Evolutionary conservation across 1,140 invertebrate species (phyloP).

Genomic region (Heliconius hewitsoni): DNA sequence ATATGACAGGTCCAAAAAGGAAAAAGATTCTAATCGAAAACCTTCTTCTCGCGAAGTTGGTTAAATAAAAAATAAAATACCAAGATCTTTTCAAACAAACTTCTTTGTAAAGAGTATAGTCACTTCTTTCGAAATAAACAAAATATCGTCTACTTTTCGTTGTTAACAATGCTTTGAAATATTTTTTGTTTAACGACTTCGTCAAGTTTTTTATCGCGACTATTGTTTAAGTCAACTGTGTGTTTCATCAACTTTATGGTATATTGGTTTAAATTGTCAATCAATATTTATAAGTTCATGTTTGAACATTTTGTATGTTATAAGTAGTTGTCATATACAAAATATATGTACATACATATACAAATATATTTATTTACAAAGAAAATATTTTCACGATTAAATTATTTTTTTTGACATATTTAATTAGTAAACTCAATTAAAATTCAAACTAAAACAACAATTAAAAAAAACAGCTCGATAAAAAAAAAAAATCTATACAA

Average conservation of each 20-base stretch:
- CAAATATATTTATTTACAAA: too few species aligned
- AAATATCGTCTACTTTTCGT: slow-evolving; percentile 34
- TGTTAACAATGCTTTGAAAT: slow-evolving; percentile 33
- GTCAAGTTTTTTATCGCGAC: slow-evolving; percentile 13
- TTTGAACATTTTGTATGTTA: too few species aligned
- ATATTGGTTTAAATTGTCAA: too few species aligned
- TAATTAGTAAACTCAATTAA: too few species aligned
- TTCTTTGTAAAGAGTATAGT: slow-evolving; percentile 8
- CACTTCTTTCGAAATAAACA: slow-evolving; percentile 23
- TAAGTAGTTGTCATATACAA: too few species aligned
- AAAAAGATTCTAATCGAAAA: background rate
- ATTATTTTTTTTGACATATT: too few species aligned
- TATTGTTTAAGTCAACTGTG: background rate
- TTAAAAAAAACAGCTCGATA: too few species aligned
- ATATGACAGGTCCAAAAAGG: background rate
- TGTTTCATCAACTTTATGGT: background rate
- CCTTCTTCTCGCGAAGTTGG: background rate
- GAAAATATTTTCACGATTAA: too few species aligned
- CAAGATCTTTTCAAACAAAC: background rate
- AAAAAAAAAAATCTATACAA: too few species aligned
- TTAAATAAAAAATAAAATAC: background rate
- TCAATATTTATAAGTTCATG: too few species aligned
- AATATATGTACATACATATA: too few species aligned
- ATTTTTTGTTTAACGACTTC: slow-evolving; percentile 35
- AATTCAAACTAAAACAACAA: too few species aligned